Percentiles rank a stretch among this genome's conserved stretches.
Evolutionary conservation across 2,797 vertebrate species (phyloP).

Genomic region (Rhinoraja longicauda): DNA sequence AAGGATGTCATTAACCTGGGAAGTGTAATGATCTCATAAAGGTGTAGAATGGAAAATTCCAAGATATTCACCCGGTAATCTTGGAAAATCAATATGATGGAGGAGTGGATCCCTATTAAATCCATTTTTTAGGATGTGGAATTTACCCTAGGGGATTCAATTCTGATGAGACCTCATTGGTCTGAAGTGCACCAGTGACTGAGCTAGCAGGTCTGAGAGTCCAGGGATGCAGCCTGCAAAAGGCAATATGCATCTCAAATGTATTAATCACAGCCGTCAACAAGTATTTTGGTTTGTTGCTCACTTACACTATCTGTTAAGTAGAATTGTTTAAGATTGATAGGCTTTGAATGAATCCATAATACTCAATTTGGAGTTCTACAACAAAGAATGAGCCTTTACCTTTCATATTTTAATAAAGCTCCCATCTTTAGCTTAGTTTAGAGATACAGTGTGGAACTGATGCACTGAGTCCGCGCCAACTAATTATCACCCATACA

Average conservation of each 20-base stretch:
- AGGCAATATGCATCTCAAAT: too few species aligned
- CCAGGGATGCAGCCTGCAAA: too few species aligned
- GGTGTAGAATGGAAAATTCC: background rate
- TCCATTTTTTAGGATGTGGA: background rate
- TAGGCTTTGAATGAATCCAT: too few species aligned
- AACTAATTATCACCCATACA: too few species aligned
- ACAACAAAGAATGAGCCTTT: background rate
- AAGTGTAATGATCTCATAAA: background rate
- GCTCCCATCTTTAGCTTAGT: background rate
- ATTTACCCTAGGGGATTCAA: background rate
- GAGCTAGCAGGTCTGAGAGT: background rate
- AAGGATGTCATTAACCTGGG: too few species aligned
- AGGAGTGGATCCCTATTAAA: background rate
- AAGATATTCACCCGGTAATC: background rate
- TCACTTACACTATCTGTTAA: too few species aligned
- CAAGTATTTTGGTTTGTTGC: too few species aligned
- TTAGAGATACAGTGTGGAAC: too few species aligned
- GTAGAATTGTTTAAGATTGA: too few species aligned
- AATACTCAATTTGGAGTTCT: background rate
- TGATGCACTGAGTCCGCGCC: too few species aligned
- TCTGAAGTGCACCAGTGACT: background rate
- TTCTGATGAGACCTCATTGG: background rate
- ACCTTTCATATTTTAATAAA: background rate
- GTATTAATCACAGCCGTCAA: too few species aligned
- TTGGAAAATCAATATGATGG: background rate